Conservation (phyloP, 1,140 invertebrate genomes). For the Zaprionus capensis region DNA sequence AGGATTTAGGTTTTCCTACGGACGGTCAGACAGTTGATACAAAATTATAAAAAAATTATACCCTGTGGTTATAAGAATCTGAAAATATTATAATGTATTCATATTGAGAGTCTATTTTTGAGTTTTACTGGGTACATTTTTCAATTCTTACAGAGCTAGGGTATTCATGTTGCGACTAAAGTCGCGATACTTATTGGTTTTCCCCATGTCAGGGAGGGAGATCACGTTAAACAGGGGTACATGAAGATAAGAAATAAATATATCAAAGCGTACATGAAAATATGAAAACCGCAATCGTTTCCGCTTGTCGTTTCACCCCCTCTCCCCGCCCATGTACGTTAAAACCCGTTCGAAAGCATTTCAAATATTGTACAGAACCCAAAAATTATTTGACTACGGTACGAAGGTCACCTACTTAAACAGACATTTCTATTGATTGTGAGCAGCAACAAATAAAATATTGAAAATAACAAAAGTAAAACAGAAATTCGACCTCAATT, state of each 20-base stretch:
- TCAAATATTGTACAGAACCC: conserved; percentile 15
- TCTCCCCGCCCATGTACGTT: background rate
- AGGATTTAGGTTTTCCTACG: too few species aligned
- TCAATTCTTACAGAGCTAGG: background rate
- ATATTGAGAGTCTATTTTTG: too few species aligned
- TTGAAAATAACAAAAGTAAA: conserved; percentile 16
- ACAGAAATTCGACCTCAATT: conserved; percentile 59
- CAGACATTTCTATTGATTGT: conserved; percentile 30
- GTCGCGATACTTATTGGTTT: background rate
- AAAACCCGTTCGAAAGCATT: conserved; percentile 12
- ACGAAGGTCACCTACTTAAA: conserved; percentile 28
- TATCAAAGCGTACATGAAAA: background rate
- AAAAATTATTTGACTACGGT: conserved; percentile 14
- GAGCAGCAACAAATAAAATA: conserved; percentile 1
- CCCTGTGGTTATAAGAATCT: too few species aligned
- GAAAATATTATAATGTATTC: too few species aligned
- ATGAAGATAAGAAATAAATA: background rate
- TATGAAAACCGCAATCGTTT: background rate
- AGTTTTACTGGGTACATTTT: too few species aligned
- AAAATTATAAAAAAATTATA: too few species aligned
- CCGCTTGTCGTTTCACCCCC: conserved; percentile 22
- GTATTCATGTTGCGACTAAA: background rate
- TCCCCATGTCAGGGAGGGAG: background rate
- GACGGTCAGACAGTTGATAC: too few species aligned
- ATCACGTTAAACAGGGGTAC: background rate